Percentiles rank a stretch among this genome's conserved stretches.
phyloP scores from a whole-genome alignment of 2,113 vertebrate species.

The Narcine bancroftii region DNA sequence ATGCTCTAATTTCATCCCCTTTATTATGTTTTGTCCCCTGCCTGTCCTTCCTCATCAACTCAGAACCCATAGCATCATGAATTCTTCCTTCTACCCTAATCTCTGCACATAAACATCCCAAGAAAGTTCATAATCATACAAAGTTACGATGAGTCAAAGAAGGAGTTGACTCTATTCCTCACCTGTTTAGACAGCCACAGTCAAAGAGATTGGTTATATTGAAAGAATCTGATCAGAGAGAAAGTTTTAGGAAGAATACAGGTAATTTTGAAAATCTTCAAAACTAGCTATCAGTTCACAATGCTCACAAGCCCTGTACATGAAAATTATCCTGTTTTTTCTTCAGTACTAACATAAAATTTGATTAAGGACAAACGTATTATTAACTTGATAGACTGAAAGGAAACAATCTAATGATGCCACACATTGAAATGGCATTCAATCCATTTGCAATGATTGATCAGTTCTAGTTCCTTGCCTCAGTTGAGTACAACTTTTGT shows the following conservation, averaged over 20 bases:
- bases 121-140: background rate
- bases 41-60: no score
- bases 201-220: background rate
- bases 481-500: background rate
- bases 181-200: no score
- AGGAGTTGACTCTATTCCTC: no score
- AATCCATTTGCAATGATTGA: background rate
- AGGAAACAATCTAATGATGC: background rate
- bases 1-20: no score
- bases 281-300: background rate
- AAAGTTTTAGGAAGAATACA: background rate
- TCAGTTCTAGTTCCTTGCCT: background rate
- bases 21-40: no score
- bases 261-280: background rate
- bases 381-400: background rate
- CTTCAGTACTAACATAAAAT: background rate
- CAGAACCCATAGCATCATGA: no score
- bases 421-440: background rate
- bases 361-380: background rate
- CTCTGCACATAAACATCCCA: background rate
- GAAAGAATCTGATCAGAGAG: background rate
- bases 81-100: no score
- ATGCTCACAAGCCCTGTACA: background rate
- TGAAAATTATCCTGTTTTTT: background rate
- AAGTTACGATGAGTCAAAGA: background rate